Conservation (phyloP, 2,797 vertebrate species). For the Malurus leucopterus region DNA sequence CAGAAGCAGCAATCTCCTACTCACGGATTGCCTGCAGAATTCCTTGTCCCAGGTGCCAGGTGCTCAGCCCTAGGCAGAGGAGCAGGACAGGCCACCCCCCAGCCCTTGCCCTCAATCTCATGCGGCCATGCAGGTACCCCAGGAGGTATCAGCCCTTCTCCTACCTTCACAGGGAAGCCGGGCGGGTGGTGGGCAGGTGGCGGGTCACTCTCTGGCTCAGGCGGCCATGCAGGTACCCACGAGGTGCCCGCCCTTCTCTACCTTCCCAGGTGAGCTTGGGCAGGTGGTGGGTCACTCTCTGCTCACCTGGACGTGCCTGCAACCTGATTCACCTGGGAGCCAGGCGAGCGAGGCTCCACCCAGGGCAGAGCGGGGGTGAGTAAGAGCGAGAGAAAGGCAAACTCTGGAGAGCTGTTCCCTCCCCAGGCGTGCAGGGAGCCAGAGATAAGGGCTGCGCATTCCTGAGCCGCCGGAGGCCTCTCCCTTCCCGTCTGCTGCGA, state of each 20-base stretch:
- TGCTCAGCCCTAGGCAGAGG: accelerated
- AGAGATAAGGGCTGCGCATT: slow-evolving; percentile 61
- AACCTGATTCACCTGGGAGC: slow-evolving; percentile 49
- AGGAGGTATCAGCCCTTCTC: not conserved
- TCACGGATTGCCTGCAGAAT: not conserved
- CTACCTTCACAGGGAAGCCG: slow-evolving; percentile 41
- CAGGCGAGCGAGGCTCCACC: slow-evolving; percentile 40
- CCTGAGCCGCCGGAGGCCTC: slow-evolving; percentile 56
- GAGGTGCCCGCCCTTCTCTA: not conserved
- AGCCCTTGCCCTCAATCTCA: not conserved
- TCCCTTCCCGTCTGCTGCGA: slow-evolving; percentile 48
- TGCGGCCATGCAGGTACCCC: accelerated
- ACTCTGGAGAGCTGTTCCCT: slow-evolving; percentile 52
- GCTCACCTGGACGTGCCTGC: slow-evolving; percentile 31
- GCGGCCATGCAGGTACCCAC: not conserved
- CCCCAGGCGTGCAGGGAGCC: slow-evolving; percentile 40
- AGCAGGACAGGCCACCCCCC: not conserved
- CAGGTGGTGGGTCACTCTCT: slow-evolving; percentile 2
- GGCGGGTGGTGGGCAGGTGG: not conserved
- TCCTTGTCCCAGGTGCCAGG: not conserved
- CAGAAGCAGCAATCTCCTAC: not conserved
- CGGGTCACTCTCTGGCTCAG: not conserved
- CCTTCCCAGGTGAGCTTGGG: slow-evolving; percentile 41
- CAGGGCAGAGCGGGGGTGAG: slow-evolving; percentile 45
- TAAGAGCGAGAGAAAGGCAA: slow-evolving; percentile 62